Base-by-base conservation (phyloP, 2,113 vertebrate species). In the Garra rufa region DNA sequence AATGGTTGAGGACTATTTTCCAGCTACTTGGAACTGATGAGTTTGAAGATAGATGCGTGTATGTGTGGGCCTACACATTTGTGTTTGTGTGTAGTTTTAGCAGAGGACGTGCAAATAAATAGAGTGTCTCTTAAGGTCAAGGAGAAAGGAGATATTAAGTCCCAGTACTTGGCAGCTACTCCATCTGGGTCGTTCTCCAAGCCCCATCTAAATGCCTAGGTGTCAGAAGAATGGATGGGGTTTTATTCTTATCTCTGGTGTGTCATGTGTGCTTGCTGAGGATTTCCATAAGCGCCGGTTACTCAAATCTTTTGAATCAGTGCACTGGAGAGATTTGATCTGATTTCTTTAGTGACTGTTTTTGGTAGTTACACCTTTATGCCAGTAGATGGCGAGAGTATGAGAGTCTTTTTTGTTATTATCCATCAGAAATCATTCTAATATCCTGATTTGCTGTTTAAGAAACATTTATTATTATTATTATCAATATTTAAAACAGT, bases 11-110 rank as follows among this genome's bases (percentile, higher is more conserved):
- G 90, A 88, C 88, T 90, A 89, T 89, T 78, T 75, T 83, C 86
- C 86, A 44, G 85, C 85, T 85, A 83, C 81, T 90, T 63, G 52
- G 74, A 89, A 85, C 89, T 89, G 91, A 93, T 92, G 90, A 6
- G 85, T 85, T 82, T 28, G 30, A 50, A 89, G 92, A 92, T 92
- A 93, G 87, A 88, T 28, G 30, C 55, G 26, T 44, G 82, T 77
- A 88, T 28, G 30, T 69, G 26, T 44, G 82, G 69, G 30, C 28
- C 21, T 69, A 4, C 34, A 41, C 26, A 13, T 38, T 74, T 9
- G 34, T 67, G 34, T n/a, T 34, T 30, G 17, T 69, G 79, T 67
- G 24, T 0, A 21, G 19, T n/a, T 70, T 70, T 24, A 3, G 73
- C 48, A 21, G 46, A 52, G 46, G 28, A 30, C 2, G 6, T 17